A percentile compares a stretch with the other conserved stretches of the same genome.
phyloP scores from a whole-genome alignment of 2,888 invertebrate genomes.

The Volucella bombylans region DNA sequence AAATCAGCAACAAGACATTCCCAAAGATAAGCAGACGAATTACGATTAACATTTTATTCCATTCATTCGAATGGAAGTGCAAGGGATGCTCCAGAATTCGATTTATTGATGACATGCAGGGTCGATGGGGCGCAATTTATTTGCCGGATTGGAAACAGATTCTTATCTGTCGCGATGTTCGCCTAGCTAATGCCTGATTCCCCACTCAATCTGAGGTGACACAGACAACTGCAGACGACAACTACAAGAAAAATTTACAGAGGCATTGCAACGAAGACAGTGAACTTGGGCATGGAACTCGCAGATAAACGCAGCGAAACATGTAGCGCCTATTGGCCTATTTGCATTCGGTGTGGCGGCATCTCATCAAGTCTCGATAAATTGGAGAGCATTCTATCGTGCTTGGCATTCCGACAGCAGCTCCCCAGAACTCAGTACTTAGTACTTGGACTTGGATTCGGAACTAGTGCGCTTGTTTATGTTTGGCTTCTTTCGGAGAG shows the following conservation, averaged over 20 bases:
- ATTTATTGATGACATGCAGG: constrained; percentile 63
- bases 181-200: constrained; percentile 52
- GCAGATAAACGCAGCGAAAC: constrained; percentile 41
- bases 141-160: constrained; percentile 64
- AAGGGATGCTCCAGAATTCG: constrained; percentile 30
- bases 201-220: constrained; percentile 60
- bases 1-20: neutral
- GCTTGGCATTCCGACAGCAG: constrained; percentile 65
- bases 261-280: constrained; percentile 39
- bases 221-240: constrained; percentile 47
- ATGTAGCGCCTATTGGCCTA: constrained; percentile 69
- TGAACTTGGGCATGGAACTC: constrained; percentile 43
- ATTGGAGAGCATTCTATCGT: constrained; percentile 73
- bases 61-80: constrained; percentile 9
- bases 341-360: constrained; percentile 74
- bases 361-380: constrained; percentile 74
- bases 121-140: constrained; percentile 63
- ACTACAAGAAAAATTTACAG: constrained; percentile 18
- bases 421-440: neutral
- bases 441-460: neutral
- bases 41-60: constrained; percentile 4
- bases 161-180: constrained; percentile 53
- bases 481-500: constrained; percentile 19
- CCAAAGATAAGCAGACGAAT: neutral
- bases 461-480: constrained; percentile 38